A percentile compares a stretch with the other conserved stretches of the same genome.
These are phyloP conservation scores for Gopherus flavomarginatus DNA, from an alignment of 2,113 vertebrate genomes.

Conservation along the genomic window DNA sequence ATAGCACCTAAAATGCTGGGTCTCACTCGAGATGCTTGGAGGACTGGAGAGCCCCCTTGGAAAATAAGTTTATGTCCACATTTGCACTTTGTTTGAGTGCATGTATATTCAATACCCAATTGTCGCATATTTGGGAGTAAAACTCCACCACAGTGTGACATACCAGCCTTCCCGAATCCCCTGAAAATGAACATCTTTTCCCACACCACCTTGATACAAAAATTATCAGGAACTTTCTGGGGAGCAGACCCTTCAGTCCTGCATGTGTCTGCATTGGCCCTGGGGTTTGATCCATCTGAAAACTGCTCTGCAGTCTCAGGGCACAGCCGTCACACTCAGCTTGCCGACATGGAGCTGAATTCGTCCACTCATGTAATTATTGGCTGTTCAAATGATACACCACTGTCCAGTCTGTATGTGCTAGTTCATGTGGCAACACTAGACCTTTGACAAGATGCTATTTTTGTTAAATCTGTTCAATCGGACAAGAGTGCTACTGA, in stretches of 20 bases:
- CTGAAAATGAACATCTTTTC: neutral
- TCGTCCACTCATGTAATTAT: neutral
- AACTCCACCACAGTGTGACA: neutral
- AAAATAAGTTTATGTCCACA: neutral
- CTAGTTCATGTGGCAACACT: neutral
- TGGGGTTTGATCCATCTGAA: neutral
- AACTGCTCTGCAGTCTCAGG: neutral
- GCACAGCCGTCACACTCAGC: neutral
- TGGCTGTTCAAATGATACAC: neutral
- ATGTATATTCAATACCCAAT: neutral
- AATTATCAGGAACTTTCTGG: neutral
- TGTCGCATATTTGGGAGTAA: neutral
- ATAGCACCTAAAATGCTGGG: slow-evolving; percentile 60
- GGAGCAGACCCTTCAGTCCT: neutral
- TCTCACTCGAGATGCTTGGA: neutral
- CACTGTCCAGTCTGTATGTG: neutral
- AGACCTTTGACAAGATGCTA: neutral
- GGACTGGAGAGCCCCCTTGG: neutral
- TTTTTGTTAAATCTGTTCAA: neutral
- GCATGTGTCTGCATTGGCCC: neutral
- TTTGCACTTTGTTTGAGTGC: neutral
- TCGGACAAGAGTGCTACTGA: neutral
- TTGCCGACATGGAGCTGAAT: neutral
- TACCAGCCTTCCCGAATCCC: neutral
- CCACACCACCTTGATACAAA: neutral